phyloP scores from a whole-genome alignment of 1,140 invertebrate species.

The Vollenhovia emeryi region DNA sequence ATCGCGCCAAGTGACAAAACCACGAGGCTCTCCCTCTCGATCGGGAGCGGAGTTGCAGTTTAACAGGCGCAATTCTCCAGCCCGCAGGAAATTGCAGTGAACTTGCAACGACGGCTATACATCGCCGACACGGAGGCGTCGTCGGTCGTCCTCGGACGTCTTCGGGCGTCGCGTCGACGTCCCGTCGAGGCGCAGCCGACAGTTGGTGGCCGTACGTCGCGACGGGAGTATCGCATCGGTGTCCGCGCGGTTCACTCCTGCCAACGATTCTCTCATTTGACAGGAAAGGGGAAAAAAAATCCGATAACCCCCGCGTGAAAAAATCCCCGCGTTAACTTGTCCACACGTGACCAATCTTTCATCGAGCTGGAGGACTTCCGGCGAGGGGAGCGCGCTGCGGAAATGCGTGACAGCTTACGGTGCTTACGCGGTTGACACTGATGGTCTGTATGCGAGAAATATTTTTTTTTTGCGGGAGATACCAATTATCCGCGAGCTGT shows the following conservation, averaged over 20 bases:
- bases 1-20: background rate
- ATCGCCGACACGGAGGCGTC: constrained; percentile 7
- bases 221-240: constrained; percentile 63
- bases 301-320: background rate
- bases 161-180: constrained; percentile 62
- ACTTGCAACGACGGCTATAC: constrained; percentile 10
- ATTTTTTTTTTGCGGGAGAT: background rate
- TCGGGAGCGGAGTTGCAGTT: background rate
- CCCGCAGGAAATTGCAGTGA: constrained; percentile 20
- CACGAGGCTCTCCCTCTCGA: background rate
- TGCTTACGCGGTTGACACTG: constrained; percentile 65
- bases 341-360: background rate
- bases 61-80: background rate
- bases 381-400: background rate
- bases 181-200: constrained; percentile 60
- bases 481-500: background rate
- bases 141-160: constrained; percentile 68
- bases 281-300: background rate
- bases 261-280: background rate
- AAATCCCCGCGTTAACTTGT: background rate
- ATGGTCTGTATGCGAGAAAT: constrained; percentile 68
- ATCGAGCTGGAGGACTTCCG: background rate
- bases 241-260: background rate
- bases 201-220: constrained; percentile 76
- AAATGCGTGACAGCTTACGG: constrained; percentile 60